These are phyloP conservation scores for Berghia stephanieae DNA, from an alignment of 1,140 invertebrate genomes.

Conservation along the genomic window DNA sequence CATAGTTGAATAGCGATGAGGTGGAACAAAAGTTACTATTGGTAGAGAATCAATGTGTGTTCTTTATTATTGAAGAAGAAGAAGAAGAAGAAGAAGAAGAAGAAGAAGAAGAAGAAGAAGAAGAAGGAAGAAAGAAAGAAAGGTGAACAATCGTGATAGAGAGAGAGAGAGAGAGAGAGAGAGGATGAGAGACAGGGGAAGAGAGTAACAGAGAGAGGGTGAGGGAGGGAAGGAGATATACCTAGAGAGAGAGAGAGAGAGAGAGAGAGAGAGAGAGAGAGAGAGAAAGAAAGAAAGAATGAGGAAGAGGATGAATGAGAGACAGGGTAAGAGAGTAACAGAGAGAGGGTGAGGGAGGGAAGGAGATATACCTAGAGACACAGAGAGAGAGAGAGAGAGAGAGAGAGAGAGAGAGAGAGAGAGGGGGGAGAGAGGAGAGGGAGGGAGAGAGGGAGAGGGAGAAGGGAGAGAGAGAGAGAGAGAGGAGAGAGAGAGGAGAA, in stretches of 20 bases:
- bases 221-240: no score
- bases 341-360: not conserved
- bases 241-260: constrained; percentile 16
- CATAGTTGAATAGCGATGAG: not conserved
- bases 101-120: not conserved
- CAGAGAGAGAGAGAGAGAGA: constrained; percentile 10
- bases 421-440: not conserved
- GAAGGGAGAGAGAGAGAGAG: constrained; percentile 18
- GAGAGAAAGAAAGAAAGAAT: not conserved
- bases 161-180: not conserved
- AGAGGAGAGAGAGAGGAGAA: not conserved
- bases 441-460: not conserved
- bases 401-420: constrained; percentile 19
- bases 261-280: constrained; percentile 13
- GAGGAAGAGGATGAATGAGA: not conserved
- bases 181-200: not conserved
- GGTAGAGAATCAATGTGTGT: no score
- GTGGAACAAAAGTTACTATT: no score
- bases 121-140: not conserved
- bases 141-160: not conserved
- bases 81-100: not conserved
- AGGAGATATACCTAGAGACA: no score
- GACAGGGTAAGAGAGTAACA: not conserved
- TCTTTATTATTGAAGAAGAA: no score
- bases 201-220: not conserved